These are phyloP conservation scores for Chlorospingus semifuscus DNA, from an alignment of 2,797 vertebrate genomes.

Conservation along the genomic window DNA sequence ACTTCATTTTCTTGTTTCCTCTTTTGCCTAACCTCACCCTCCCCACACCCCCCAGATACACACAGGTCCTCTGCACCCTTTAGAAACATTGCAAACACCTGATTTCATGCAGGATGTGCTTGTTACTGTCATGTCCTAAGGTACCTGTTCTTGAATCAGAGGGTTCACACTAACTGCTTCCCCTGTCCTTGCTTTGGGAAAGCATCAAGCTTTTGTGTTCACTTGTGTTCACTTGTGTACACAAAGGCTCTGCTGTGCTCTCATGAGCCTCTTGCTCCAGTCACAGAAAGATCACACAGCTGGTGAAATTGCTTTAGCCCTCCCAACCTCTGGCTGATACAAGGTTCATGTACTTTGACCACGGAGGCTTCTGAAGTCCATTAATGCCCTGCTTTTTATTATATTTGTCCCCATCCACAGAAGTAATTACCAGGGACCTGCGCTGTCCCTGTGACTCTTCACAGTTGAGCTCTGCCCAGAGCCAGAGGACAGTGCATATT, in stretches of 20 bases:
- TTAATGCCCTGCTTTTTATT: neutral
- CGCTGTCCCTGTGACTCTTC: neutral
- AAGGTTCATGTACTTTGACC: neutral
- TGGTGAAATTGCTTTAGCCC: neutral
- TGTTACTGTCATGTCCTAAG: neutral
- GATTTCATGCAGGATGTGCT: neutral
- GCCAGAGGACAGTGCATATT: neutral
- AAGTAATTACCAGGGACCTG: neutral
- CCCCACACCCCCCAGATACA: too few species aligned
- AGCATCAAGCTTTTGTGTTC: neutral
- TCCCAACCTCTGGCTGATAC: neutral
- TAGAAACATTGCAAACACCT: neutral
- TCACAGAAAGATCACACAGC: neutral
- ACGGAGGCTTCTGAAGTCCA: neutral
- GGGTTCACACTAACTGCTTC: neutral
- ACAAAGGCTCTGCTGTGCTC: neutral
- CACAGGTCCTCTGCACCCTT: neutral
- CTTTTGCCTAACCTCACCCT: neutral
- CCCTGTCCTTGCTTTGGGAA: neutral
- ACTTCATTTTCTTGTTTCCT: neutral
- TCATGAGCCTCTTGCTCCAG: neutral
- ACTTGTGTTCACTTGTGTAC: rapidly evolving
- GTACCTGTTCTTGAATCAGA: neutral
- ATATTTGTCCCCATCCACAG: neutral
- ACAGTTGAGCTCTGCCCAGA: neutral